A percentile compares a stretch with the other conserved stretches of the same genome.
These are phyloP conservation scores for Chiloscyllium plagiosum DNA, from an alignment of 2,113 vertebrate genomes.

Conservation along the genomic window DNA sequence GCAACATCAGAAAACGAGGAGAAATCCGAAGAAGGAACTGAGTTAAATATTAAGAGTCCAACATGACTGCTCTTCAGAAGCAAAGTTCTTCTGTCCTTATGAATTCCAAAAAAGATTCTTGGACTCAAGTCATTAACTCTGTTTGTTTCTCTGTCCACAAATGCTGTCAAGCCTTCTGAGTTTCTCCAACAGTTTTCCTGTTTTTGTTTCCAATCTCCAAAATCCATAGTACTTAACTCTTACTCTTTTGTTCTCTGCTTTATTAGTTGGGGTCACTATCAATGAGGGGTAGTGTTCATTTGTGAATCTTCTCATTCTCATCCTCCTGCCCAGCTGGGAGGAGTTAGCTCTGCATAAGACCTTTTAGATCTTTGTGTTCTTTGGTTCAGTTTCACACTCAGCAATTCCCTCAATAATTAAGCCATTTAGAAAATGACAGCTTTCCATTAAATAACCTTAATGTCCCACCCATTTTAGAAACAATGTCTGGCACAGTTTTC, in stretches of 20 bases:
- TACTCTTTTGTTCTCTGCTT: not conserved
- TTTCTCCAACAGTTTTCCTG: no score
- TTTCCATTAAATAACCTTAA: not conserved
- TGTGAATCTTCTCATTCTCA: not conserved
- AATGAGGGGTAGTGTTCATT: not conserved
- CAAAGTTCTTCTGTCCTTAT: no score
- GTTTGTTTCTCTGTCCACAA: no score
- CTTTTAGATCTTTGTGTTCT: not conserved
- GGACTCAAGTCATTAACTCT: no score
- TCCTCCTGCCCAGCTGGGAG: not conserved
- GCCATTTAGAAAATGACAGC: not conserved
- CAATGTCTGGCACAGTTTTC: not conserved
- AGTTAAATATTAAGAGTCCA: no score
- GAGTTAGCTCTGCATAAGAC: not conserved
- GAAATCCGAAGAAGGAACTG: no score
- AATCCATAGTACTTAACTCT: no score
- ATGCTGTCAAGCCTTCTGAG: no score
- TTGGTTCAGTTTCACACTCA: not conserved
- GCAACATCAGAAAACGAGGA: no score
- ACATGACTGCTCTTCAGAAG: no score
- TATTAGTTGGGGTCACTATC: not conserved
- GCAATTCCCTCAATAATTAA: not conserved
- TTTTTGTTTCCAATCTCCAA: no score
- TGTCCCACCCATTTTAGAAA: not conserved
- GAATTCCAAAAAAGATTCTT: no score